Percentiles rank a stretch among this genome's conserved stretches.
Conservation (phyloP, 2,113 vertebrate genomes). For the Microcebus tavaratra region DNA sequence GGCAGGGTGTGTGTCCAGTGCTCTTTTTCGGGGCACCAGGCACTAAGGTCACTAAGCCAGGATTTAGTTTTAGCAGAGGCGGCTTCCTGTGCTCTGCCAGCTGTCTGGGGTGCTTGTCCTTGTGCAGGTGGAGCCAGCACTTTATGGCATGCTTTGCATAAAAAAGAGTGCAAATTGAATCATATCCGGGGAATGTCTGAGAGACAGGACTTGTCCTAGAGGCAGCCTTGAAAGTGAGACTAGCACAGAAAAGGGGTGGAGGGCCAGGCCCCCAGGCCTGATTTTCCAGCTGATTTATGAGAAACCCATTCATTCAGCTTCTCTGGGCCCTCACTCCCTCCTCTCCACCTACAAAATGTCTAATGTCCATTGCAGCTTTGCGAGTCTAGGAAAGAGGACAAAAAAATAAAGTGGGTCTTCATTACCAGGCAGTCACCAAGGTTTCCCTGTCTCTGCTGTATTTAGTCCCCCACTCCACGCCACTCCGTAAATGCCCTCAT, state of each 20-base stretch:
- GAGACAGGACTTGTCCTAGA: neutral
- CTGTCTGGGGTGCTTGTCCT: neutral
- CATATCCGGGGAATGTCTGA: neutral
- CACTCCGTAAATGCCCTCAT: too few species aligned
- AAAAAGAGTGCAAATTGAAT: neutral
- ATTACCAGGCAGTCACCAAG: too few species aligned
- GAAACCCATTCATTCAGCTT: neutral
- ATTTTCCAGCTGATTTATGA: neutral
- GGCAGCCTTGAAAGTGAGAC: neutral
- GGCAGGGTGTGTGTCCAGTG: accelerated
- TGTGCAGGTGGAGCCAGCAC: neutral
- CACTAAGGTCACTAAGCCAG: neutral
- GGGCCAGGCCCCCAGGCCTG: neutral
- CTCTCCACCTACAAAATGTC: neutral
- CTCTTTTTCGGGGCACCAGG: neutral
- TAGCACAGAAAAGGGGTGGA: neutral
- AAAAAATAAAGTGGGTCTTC: neutral
- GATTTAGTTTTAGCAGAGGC: neutral
- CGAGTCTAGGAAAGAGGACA: neutral
- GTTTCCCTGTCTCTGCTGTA: neutral
- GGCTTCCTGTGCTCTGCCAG: neutral
- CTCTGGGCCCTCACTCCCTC: neutral
- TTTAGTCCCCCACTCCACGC: accelerated
- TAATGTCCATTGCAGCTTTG: neutral
- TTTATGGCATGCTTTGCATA: neutral